These are phyloP conservation scores for Alloplasta piceator DNA, from an alignment of 2,888 invertebrate genomes.

Conservation along the genomic window DNA sequence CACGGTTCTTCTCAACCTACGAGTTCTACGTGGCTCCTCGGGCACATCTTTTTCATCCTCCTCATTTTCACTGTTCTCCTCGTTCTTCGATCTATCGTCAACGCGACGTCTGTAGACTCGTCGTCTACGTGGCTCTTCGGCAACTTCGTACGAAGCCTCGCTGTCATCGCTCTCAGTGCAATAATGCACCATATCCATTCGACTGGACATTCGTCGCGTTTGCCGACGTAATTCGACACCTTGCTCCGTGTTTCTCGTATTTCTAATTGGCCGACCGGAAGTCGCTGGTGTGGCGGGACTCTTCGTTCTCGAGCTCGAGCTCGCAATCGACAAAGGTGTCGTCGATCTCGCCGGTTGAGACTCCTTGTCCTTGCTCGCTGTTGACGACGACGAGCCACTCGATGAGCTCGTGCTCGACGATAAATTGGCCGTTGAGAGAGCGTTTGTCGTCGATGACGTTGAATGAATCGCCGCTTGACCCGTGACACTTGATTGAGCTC, in stretches of 20 bases:
- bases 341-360: constrained; percentile 85
- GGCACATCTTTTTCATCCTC: constrained; percentile 76
- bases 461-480: constrained; percentile 50
- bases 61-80: constrained; percentile 79
- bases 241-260: constrained; percentile 79
- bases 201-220: constrained; percentile 85
- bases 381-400: constrained; percentile 68
- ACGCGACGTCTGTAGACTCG: constrained; percentile 79
- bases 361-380: constrained; percentile 73
- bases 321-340: constrained; percentile 87
- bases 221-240: constrained; percentile 78
- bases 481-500: constrained; percentile 73
- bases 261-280: constrained; percentile 82
- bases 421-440: constrained; percentile 61
- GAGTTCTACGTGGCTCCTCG: constrained; percentile 81
- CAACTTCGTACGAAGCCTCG: constrained; percentile 84
- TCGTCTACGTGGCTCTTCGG: constrained; percentile 79
- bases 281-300: constrained; percentile 87
- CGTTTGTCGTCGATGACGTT: constrained; percentile 78
- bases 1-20: constrained; percentile 80
- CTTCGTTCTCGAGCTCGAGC: constrained; percentile 87
- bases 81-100: constrained; percentile 80
- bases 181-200: constrained; percentile 85
- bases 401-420: constrained; percentile 57
- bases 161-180: constrained; percentile 86